Conservation (phyloP, 2,888 invertebrate genomes). For the Keiferia lycopersicella region DNA sequence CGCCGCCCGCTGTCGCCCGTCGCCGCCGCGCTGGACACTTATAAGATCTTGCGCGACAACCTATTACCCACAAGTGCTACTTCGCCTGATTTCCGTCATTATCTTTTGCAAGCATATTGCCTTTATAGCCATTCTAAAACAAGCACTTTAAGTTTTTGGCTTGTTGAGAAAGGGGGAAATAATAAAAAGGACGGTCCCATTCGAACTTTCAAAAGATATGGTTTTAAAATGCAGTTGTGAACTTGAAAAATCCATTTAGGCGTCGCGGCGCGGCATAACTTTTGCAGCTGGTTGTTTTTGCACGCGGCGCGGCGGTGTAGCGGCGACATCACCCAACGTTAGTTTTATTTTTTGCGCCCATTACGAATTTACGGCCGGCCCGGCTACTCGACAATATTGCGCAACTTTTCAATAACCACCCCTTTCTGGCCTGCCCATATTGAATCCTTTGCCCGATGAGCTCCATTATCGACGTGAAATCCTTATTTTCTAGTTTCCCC, state of each 20-base stretch:
- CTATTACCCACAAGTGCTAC: conserved; percentile 72
- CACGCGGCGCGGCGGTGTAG: conserved; percentile 49
- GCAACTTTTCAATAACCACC: conserved; percentile 79
- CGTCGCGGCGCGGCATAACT: conserved; percentile 57
- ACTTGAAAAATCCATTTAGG: conserved; percentile 72
- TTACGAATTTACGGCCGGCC: conserved; percentile 77
- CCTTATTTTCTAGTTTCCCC: conserved; percentile 37
- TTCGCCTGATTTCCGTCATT: conserved; percentile 40
- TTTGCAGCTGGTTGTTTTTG: conserved; percentile 71
- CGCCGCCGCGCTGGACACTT: conserved; percentile 42
- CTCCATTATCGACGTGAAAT: conserved; percentile 41
- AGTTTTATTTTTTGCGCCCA: conserved; percentile 77
- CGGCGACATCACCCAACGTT: conserved; percentile 45
- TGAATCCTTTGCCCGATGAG: conserved; percentile 72
- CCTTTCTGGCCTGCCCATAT: conserved; percentile 63
- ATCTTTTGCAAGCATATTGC: conserved; percentile 51
- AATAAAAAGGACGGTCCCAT: neutral
- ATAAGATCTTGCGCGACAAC: conserved; percentile 76
- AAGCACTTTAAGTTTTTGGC: neutral
- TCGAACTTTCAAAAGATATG: conserved; percentile 16
- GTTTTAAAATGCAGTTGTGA: conserved; percentile 35
- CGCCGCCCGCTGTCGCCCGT: conserved; percentile 30
- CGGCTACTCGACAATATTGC: conserved; percentile 79
- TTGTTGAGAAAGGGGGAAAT: neutral
- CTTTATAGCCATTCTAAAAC: conserved; percentile 1